Conservation (phyloP, 2,113 vertebrate species). For the Anser cygnoides region DNA sequence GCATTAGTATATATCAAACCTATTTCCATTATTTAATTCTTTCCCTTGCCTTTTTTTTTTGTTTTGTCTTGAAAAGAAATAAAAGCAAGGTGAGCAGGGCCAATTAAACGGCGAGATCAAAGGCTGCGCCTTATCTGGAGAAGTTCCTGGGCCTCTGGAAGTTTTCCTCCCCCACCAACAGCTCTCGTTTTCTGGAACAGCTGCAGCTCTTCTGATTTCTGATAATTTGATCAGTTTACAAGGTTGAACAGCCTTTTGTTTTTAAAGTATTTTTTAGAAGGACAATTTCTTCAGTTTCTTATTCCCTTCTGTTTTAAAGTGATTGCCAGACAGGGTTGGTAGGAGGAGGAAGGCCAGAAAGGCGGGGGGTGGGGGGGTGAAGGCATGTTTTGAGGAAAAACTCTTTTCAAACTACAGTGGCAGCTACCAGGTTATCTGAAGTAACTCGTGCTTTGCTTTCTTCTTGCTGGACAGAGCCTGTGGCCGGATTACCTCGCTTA, state of each 20-base stretch:
- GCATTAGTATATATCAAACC: not conserved
- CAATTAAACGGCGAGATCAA: not conserved
- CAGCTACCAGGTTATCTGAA: not conserved
- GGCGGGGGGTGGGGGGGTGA: too few relatives aligned
- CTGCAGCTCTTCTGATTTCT: not conserved
- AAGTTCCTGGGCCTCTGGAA: not conserved
- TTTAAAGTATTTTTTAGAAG: not conserved
- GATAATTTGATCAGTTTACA: not conserved
- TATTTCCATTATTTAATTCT: not conserved
- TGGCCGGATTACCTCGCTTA: not conserved
- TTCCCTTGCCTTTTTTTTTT: not conserved
- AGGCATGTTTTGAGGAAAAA: not conserved
- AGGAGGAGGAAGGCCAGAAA: not conserved
- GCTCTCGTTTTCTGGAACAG: not conserved
- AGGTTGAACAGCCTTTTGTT: too few relatives aligned
- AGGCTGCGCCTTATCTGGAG: not conserved
- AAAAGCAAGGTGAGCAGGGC: not conserved
- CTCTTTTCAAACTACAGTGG: fast-evolving
- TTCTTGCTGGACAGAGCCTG: not conserved
- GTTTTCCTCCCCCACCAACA: not conserved
- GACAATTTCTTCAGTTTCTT: not conserved
- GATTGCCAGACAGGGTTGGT: not conserved
- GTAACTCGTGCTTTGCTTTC: not conserved
- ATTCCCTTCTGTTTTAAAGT: not conserved
- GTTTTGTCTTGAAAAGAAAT: not conserved